Evolutionary conservation across 2,888 invertebrate genomes (phyloP).

Genomic region (Apamea epomidion): DNA sequence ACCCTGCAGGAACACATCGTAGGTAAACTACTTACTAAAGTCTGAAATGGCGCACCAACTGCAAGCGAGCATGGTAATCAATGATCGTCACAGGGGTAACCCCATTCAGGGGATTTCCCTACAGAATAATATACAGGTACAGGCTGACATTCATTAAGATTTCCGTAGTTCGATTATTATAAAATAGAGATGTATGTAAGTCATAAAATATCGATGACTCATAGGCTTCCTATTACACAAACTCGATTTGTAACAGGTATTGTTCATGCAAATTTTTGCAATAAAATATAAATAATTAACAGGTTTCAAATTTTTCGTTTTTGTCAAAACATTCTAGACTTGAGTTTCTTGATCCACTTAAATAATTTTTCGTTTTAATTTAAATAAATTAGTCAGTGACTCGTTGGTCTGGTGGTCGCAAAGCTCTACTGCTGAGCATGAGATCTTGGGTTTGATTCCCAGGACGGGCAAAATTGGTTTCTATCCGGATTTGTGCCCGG

Average conservation of each 20-base stretch:
- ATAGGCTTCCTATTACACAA: slow-evolving; percentile 21
- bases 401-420: neutral
- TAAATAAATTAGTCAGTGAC: neutral
- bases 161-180: neutral
- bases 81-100: neutral
- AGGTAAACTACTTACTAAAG: neutral
- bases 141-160: neutral
- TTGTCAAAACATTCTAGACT: neutral
- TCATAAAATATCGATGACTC: slow-evolving; percentile 40
- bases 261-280: slow-evolving; percentile 27
- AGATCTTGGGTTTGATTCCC: neutral
- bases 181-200: neutral
- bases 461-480: neutral
- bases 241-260: neutral
- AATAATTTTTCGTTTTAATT: neutral
- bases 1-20: neutral
- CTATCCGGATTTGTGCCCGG: neutral
- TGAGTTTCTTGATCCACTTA: neutral
- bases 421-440: neutral
- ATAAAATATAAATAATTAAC: slow-evolving; percentile 19
- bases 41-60: neutral
- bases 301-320: neutral
- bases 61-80: slow-evolving; percentile 1
- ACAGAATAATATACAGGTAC: neutral
- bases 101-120: slow-evolving; percentile 31